Base-by-base conservation (phyloP, 2,888 invertebrate species). In the Balanococcus diminutus region DNA sequence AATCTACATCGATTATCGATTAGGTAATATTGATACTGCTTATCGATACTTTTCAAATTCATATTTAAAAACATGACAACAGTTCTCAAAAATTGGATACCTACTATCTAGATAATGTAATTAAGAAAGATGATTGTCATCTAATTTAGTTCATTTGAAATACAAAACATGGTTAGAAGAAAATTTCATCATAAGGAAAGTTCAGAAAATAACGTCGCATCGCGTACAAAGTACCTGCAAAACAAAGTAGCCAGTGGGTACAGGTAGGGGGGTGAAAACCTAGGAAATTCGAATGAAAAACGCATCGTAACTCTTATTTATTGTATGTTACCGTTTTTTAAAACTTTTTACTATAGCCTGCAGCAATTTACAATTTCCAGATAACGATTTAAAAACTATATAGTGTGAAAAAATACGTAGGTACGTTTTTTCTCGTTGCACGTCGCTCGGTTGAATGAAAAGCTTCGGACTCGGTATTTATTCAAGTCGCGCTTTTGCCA, bases 301-400 rank as follows among this genome's bases (percentile, higher is more conserved):
- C 67, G 31, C 67, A 67, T 67, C 25, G 67, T 28, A 67, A 67
- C 67, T 25, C 67, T 51, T 67, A 67, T 67, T 67, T 31, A 67
- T 67, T 31, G 67, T 67, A 67, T 31, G 67, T 28, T 51, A 67
- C 67, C 28, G 67, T 75, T 75, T 67, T 75, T 75, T 75, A 75
- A n/a, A 67, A 67, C 67, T 67, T 75, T 75, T 75, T 75, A 75
- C 32, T 31, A n/a, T n/a, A 75, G 75, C 75, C n/a, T 32, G 32
- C 75, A 28, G 75, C 32, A 75, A 31, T 75, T 75, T 75, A 32
- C 32, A 75, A 75, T 75, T 67, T 75, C 32, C 2, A 75, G 75
- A 32, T 75, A 75, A 75, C 75, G 75, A 75, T 75, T 75, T 75
- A 75, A 75, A 75, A 31, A 67, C 67, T 67, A 67, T 67, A 67